Percentiles rank a stretch among this genome's conserved stretches.
Conservation (phyloP, 1,140 invertebrate species). For the Bombus impatiens region DNA sequence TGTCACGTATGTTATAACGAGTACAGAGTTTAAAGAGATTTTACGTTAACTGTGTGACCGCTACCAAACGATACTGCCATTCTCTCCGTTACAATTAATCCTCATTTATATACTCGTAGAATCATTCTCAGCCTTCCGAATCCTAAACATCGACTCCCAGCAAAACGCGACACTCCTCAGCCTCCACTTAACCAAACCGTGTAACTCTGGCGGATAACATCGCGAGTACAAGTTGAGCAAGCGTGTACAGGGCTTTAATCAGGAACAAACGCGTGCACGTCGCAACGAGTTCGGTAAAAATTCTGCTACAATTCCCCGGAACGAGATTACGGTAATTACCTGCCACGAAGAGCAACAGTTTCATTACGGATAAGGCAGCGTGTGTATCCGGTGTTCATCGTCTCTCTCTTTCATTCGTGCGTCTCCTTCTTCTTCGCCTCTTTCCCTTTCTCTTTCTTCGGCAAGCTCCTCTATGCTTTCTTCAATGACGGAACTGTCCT, state of each 20-base stretch:
- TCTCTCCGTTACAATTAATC: no score
- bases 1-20: no score
- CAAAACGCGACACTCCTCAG: not conserved
- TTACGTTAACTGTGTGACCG: no score
- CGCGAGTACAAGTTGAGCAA: not conserved
- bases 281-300: constrained; percentile 21
- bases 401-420: not conserved
- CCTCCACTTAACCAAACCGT: not conserved
- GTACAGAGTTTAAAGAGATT: no score
- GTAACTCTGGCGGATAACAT: not conserved
- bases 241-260: not conserved
- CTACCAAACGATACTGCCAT: no score
- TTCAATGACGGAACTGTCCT: constrained; percentile 34
- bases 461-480: not conserved
- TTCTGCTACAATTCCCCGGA: constrained; percentile 15
- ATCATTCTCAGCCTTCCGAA: no score
- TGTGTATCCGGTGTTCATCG: constrained; percentile 8
- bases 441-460: not conserved
- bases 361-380: constrained; percentile 42
- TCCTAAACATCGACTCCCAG: no score
- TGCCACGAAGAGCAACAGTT: constrained; percentile 48
- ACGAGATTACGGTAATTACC: constrained; percentile 49
- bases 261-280: not conserved
- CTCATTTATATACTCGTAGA: no score
- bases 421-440: not conserved